Conservation (phyloP, 2,113 vertebrate species). For the Corydoras sp. region DNA sequence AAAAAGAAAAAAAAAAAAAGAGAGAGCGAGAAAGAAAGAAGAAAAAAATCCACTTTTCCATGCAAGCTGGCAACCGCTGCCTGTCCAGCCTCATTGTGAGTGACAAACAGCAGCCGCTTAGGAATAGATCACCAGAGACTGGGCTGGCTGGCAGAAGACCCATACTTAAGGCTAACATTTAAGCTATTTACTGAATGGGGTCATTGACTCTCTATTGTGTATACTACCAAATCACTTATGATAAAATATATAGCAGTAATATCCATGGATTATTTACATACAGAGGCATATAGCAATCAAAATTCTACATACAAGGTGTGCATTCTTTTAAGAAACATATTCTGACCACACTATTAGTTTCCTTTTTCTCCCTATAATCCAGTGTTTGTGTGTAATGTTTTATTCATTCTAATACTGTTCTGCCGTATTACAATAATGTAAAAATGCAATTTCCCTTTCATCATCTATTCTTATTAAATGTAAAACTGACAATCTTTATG, state of each 20-base stretch:
- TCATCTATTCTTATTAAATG: slow-evolving; percentile 22
- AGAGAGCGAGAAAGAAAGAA: neutral
- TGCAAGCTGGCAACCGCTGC: slow-evolving; percentile 48
- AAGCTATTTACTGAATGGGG: slow-evolving; percentile 54
- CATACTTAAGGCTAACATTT: slow-evolving; percentile 57
- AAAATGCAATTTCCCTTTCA: slow-evolving; percentile 30
- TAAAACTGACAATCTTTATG: slow-evolving; percentile 15
- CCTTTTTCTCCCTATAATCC: slow-evolving; percentile 14
- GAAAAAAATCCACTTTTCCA: slow-evolving; percentile 21
- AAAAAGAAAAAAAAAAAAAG: neutral
- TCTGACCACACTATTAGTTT: neutral
- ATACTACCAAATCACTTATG: no score
- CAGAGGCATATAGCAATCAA: neutral
- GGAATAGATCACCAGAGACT: slow-evolving; percentile 60
- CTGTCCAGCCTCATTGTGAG: slow-evolving; percentile 56
- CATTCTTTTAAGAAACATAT: neutral
- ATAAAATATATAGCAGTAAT: no score
- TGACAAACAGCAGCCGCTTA: slow-evolving; percentile 65
- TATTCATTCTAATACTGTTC: slow-evolving; percentile 20
- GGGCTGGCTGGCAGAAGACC: slow-evolving; percentile 59
- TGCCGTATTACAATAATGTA: slow-evolving; percentile 19
- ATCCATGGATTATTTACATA: neutral
- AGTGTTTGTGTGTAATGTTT: slow-evolving; percentile 25
- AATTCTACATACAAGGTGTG: neutral
- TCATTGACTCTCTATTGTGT: slow-evolving; percentile 48